These are phyloP conservation scores for Haemorhous mexicanus DNA, from an alignment of 2,113 vertebrate species.

Conservation along the genomic window DNA sequence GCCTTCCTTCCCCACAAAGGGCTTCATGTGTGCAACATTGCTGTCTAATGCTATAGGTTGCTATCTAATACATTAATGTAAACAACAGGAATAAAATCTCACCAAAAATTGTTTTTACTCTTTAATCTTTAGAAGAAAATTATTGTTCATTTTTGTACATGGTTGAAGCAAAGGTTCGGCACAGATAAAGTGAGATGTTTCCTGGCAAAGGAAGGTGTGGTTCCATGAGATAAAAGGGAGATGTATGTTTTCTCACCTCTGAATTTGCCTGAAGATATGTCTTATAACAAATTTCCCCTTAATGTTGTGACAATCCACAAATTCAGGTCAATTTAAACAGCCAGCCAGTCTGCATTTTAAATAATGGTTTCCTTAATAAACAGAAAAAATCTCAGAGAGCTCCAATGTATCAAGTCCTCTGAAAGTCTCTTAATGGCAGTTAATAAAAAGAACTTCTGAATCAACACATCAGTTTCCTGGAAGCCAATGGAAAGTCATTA, in stretches of 20 bases:
- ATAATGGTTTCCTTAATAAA: neutral
- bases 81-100: neutral
- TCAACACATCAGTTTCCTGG: conserved; percentile 15
- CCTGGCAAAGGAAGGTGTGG: neutral
- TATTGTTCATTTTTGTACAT: neutral
- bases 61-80: neutral
- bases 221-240: neutral
- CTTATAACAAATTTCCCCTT: neutral
- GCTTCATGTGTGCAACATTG: neutral
- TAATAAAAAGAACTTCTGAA: conserved; percentile 33
- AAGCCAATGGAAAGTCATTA: neutral
- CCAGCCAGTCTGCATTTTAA: neutral
- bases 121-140: neutral
- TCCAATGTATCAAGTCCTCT: neutral
- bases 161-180: neutral
- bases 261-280: neutral
- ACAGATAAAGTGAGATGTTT: neutral
- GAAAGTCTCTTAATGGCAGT: conserved; percentile 4
- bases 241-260: neutral
- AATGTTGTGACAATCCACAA: neutral
- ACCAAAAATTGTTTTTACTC: neutral
- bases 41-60: neutral
- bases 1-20: neutral
- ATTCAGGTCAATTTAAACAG: neutral
- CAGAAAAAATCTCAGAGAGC: neutral